Conservation (phyloP, 2,113 vertebrate genomes). For the Uria lomvia region DNA sequence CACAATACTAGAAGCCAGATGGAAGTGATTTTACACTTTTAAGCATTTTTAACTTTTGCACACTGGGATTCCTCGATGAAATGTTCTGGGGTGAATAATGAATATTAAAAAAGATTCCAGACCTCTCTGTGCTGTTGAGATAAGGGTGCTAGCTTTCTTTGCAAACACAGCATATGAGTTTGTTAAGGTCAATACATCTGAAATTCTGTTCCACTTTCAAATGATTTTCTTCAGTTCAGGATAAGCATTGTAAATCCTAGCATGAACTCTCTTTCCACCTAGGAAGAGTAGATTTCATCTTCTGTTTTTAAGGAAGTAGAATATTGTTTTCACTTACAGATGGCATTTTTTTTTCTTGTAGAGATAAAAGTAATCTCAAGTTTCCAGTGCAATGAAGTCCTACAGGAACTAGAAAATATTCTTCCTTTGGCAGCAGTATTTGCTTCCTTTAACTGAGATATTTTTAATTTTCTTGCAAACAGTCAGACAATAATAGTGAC, state of each 20-base stretch:
- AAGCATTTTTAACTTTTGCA: not conserved
- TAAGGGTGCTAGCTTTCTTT: not conserved
- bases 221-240: not conserved
- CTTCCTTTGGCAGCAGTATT: not conserved
- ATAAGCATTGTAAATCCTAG: not conserved
- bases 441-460: not conserved
- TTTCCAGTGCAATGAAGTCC: not conserved
- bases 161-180: not conserved
- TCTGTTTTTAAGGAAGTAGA: conserved; percentile 25
- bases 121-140: not conserved
- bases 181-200: not conserved
- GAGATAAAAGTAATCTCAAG: conserved; percentile 12
- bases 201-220: conserved; percentile 11
- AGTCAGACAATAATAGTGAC: not conserved
- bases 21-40: not conserved
- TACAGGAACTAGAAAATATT: not conserved
- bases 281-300: not conserved
- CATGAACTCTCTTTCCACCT: not conserved
- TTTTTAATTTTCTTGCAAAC: not conserved
- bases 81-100: not conserved
- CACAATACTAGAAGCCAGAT: not conserved
- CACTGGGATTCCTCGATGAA: not conserved
- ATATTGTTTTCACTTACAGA: conserved; percentile 1
- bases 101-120: not conserved
- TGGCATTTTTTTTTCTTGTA: not conserved